These are phyloP conservation scores for Suncus etruscus DNA, from an alignment of 2,113 vertebrate species.

Conservation along the genomic window DNA sequence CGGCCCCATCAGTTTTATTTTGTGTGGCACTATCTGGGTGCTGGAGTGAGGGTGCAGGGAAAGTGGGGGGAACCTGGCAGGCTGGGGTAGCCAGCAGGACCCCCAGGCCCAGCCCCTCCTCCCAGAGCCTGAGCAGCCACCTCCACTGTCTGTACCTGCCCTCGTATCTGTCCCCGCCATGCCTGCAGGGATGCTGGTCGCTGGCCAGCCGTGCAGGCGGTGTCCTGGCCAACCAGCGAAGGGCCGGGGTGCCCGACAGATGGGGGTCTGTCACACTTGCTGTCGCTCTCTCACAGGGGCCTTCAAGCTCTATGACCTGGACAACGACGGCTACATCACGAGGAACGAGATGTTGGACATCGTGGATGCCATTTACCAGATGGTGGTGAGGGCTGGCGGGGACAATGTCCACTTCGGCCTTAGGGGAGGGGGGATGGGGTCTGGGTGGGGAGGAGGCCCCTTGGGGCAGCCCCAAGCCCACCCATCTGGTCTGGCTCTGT, in stretches of 20 bases:
- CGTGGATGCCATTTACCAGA: slow-evolving; percentile 99
- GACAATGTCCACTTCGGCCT: too few relatives aligned
- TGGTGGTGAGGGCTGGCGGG: slow-evolving; percentile 93
- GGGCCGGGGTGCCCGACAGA: not conserved
- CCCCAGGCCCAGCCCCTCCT: too few relatives aligned
- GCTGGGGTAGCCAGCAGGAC: too few relatives aligned
- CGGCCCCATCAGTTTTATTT: too few relatives aligned
- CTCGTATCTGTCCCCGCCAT: too few relatives aligned
- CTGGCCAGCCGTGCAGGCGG: too few relatives aligned
- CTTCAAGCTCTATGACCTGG: slow-evolving; percentile 98
- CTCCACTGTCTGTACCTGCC: too few relatives aligned
- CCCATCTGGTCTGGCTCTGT: not conserved
- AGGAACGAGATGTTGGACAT: slow-evolving; percentile 99
- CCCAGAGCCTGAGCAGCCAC: too few relatives aligned
- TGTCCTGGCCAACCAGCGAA: not conserved
- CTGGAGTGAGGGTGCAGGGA: too few relatives aligned
- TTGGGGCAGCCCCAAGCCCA: not conserved
- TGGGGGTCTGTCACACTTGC: fast-evolving
- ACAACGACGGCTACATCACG: slow-evolving; percentile 99
- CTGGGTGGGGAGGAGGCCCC: fast-evolving
- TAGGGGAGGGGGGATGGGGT: not conserved
- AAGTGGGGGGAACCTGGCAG: too few relatives aligned
- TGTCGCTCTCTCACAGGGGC: slow-evolving; percentile 91
- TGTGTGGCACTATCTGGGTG: too few relatives aligned
- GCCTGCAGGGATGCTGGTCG: too few relatives aligned